phyloP scores from a whole-genome alignment of 2,888 invertebrate species.

The Platycheirus albimanus region DNA sequence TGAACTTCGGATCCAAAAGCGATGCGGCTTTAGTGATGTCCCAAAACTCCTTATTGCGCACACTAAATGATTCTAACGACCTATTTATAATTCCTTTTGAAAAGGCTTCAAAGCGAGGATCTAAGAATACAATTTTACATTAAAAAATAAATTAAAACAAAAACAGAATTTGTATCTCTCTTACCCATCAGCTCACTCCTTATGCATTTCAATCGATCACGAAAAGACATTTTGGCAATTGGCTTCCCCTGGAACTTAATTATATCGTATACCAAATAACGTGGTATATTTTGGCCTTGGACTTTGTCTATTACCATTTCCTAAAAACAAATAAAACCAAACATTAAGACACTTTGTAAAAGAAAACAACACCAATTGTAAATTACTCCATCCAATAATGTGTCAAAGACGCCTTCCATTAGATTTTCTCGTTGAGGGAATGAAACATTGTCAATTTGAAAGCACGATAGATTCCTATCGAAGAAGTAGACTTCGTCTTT shows the following conservation, averaged over 20 bases:
- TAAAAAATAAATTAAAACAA: neutral
- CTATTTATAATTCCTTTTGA: constrained; percentile 89
- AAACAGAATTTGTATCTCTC: constrained; percentile 65
- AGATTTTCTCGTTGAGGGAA: constrained; percentile 91
- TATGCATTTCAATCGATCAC: constrained; percentile 90
- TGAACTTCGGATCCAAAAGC: constrained; percentile 92
- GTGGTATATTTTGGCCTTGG: constrained; percentile 88
- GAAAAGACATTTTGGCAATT: constrained; percentile 90
- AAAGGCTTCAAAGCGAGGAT: constrained; percentile 88
- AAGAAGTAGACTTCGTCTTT: constrained; percentile 94
- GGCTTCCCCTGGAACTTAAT: constrained; percentile 91
- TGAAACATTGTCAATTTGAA: constrained; percentile 90
- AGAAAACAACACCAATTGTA: neutral
- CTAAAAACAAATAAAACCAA: constrained; percentile 82
- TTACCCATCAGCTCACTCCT: constrained; percentile 87
- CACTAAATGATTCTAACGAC: constrained; percentile 93
- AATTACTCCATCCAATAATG: constrained; percentile 95
- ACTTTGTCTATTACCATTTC: constrained; percentile 98
- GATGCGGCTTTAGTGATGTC: constrained; percentile 88
- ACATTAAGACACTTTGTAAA: neutral
- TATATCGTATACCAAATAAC: constrained; percentile 97
- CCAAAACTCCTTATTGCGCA: constrained; percentile 96
- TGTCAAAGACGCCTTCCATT: constrained; percentile 88
- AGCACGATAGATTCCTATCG: constrained; percentile 97
- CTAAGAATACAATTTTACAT: constrained; percentile 75